Conservation (phyloP, 2,797 vertebrate species). For the Austrolebias charrua region DNA sequence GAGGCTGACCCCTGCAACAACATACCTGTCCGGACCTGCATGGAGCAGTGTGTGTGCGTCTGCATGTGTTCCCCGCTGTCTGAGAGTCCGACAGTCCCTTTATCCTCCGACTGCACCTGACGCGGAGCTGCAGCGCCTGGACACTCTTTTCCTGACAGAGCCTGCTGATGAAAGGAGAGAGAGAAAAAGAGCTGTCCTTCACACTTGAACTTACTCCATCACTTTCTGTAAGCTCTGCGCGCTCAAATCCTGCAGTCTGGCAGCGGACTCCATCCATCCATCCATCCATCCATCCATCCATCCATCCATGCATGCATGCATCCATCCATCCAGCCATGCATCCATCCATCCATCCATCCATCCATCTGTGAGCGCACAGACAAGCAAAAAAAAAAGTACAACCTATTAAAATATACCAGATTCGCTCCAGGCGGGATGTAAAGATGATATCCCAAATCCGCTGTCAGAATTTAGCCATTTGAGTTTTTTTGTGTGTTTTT, state of each 20-base stretch:
- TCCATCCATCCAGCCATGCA: no score
- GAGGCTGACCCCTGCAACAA: not conserved
- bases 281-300: not conserved
- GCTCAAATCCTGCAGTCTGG: conserved; percentile 33
- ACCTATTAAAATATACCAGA: conserved; percentile 12
- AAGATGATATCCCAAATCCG: not conserved
- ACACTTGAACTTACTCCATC: conserved; percentile 60
- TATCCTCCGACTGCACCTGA: conserved; percentile 45
- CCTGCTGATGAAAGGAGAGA: conserved; percentile 56
- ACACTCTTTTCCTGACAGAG: conserved; percentile 49
- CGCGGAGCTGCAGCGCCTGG: no score
- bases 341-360: no score
- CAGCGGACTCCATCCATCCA: conserved; percentile 5
- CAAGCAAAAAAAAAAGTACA: conserved; percentile 3
- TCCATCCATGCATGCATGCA: not conserved
- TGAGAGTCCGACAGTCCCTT: conserved; percentile 52
- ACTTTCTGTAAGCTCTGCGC: conserved; percentile 40
- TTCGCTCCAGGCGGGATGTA: not conserved
- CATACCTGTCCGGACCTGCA: not conserved
- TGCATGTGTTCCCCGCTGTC: conserved; percentile 1
- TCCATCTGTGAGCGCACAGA: conserved; percentile 11
- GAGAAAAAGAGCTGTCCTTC: conserved; percentile 56
- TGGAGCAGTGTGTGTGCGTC: conserved; percentile 14
- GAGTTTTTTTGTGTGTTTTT: no score
- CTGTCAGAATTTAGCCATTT: no score